Evolutionary conservation across 2,797 vertebrate genomes (phyloP).

Genomic region (Peromyscus melanophrys): DNA sequence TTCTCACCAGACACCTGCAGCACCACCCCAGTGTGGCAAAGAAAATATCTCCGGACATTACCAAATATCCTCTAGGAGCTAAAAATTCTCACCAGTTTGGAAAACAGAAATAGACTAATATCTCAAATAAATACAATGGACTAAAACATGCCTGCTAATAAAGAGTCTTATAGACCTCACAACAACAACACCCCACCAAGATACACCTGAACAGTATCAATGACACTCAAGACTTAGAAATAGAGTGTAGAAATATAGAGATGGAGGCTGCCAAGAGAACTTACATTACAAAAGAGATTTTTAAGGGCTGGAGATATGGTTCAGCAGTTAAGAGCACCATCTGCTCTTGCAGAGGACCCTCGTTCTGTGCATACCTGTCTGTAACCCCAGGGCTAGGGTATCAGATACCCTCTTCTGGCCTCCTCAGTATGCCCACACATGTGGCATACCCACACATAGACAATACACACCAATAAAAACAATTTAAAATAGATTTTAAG

Average conservation of each 20-base stretch:
- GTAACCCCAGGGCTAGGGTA: not conserved
- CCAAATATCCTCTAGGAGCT: not conserved
- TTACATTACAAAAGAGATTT: not conserved
- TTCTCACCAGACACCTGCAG: not conserved
- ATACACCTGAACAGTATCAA: not conserved
- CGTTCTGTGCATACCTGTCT: not conserved
- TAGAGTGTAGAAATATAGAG: not conserved
- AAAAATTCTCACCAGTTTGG: not conserved
- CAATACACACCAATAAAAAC: not conserved
- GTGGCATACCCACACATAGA: not conserved
- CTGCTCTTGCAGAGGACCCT: not conserved
- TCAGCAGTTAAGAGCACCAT: not conserved
- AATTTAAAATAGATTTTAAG: conserved; percentile 13
- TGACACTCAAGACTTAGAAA: not conserved
- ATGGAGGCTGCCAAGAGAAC: not conserved
- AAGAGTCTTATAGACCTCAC: not conserved
- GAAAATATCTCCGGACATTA: not conserved
- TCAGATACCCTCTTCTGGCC: not conserved
- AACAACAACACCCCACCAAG: not conserved
- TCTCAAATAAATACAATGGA: not conserved
- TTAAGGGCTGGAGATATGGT: not conserved
- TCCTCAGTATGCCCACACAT: not conserved
- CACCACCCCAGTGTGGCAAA: not conserved
- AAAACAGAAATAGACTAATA: not conserved
- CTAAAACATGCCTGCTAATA: not conserved